Evolutionary conservation across 2,888 invertebrate genomes (phyloP).

Genomic region (Heliconius aoede): DNA sequence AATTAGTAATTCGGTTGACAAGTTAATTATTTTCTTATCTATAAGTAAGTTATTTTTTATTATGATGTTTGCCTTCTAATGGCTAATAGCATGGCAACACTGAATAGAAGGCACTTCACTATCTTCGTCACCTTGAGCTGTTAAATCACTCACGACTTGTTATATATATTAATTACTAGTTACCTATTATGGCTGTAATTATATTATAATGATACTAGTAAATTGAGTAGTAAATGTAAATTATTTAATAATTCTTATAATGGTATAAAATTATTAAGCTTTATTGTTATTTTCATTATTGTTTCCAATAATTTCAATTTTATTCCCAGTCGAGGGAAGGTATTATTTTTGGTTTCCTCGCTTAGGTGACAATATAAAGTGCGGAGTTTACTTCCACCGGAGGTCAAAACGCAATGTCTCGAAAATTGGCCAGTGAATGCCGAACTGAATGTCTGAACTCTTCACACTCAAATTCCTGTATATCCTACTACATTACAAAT

Average conservation of each 20-base stretch:
- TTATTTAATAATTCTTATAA: not conserved
- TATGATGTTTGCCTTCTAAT: not conserved
- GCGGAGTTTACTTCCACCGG: too few species aligned
- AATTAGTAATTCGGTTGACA: slow-evolving; percentile 5
- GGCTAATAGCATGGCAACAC: not conserved
- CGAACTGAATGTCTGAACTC: too few species aligned
- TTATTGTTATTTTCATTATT: not conserved
- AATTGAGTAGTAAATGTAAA: slow-evolving; percentile 7
- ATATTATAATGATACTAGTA: slow-evolving; percentile 4
- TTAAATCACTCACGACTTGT: slow-evolving; percentile 3
- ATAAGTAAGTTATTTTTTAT: not conserved
- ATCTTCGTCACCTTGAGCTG: slow-evolving; percentile 8
- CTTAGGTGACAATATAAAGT: too few species aligned
- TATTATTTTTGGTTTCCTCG: too few species aligned
- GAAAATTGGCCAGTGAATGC: too few species aligned
- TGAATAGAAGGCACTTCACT: not conserved
- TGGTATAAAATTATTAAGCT: not conserved
- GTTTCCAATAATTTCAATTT: not conserved
- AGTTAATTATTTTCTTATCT: slow-evolving; percentile 3
- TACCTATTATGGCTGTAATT: not conserved
- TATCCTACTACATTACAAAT: not conserved
- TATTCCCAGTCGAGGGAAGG: too few species aligned
- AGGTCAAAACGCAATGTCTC: too few species aligned
- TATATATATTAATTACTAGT: slow-evolving; percentile 11
- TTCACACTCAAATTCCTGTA: not conserved